phyloP scores from a whole-genome alignment of 2,888 invertebrate genomes.

The Leucozona laternaria region DNA sequence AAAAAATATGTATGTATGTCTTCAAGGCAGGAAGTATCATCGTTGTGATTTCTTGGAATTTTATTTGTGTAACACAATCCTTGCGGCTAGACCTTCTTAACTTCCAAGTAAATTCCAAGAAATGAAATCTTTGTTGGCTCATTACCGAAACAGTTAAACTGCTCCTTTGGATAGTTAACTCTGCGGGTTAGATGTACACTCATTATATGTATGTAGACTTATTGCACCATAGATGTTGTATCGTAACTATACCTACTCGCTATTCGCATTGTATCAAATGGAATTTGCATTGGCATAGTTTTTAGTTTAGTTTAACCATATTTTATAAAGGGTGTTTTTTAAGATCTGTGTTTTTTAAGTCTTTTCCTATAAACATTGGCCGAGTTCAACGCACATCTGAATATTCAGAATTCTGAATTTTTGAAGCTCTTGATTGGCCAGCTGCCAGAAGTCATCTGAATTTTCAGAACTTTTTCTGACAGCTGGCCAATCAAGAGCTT shows the following conservation, averaged over 20 bases:
- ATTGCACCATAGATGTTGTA: not conserved
- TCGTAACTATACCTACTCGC: too few relatives aligned
- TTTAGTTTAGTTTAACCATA: not conserved
- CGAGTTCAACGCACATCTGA: too few relatives aligned
- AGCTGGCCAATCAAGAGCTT: too few relatives aligned
- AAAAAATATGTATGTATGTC: too few relatives aligned
- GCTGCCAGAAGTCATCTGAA: too few relatives aligned
- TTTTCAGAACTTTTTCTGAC: too few relatives aligned
- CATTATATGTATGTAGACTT: not conserved
- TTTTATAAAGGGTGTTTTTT: too few relatives aligned
- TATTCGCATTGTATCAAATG: too few relatives aligned
- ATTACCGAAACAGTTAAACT: slow-evolving; percentile 38
- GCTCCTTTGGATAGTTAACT: not conserved
- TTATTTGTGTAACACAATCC: slow-evolving; percentile 60
- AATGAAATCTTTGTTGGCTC: slow-evolving; percentile 42
- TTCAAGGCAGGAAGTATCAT: slow-evolving; percentile 67
- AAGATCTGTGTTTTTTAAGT: too few relatives aligned
- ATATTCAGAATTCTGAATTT: too few relatives aligned
- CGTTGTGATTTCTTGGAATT: slow-evolving; percentile 62
- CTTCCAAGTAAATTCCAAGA: slow-evolving; percentile 42
- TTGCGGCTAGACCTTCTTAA: slow-evolving; percentile 45
- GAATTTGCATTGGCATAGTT: not conserved
- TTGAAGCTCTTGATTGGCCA: too few relatives aligned
- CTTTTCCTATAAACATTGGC: too few relatives aligned
- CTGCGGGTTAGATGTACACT: not conserved